A percentile compares a stretch with the other conserved stretches of the same genome.
Conservation (phyloP, 2,888 invertebrate genomes). For the Frankliniella intonsa region DNA sequence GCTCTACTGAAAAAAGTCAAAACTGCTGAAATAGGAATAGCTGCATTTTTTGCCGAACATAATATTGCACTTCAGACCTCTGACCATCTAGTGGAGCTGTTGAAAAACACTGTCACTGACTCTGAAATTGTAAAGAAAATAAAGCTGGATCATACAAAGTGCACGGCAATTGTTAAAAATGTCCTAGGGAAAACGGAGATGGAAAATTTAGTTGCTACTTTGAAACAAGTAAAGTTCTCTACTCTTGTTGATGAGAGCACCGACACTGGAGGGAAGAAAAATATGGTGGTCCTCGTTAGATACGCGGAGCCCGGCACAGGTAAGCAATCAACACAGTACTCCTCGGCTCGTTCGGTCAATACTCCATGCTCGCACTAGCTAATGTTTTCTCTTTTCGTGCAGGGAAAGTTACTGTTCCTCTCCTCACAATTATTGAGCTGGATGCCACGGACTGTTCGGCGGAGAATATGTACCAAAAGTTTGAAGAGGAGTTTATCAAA, state of each 20-base stretch:
- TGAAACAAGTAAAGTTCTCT: conserved; percentile 32
- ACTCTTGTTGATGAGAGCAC: conserved; percentile 35
- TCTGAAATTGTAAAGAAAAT: conserved; percentile 33
- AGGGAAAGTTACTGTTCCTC: conserved; percentile 32
- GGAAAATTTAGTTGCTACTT: conserved; percentile 23
- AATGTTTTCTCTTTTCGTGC: conserved; percentile 1
- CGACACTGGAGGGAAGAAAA: conserved; percentile 33
- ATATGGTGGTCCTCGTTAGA: not conserved
- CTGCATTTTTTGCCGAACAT: conserved; percentile 33
- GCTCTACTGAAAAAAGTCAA: conserved; percentile 30
- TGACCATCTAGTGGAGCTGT: conserved; percentile 30
- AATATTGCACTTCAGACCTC: conserved; percentile 32
- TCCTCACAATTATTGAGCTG: conserved; percentile 34
- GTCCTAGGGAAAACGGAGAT: conserved; percentile 31
- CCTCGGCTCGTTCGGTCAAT: not conserved
- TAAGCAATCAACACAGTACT: conserved; percentile 22
- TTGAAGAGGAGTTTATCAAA: conserved; percentile 31
- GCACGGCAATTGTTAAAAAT: conserved; percentile 31
- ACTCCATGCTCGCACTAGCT: too few relatives aligned
- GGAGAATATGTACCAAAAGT: conserved; percentile 32
- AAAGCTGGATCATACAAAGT: conserved; percentile 33
- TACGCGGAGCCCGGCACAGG: not conserved
- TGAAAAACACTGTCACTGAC: conserved; percentile 34
- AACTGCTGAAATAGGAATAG: conserved; percentile 34
- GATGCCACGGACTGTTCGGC: conserved; percentile 35